Base-by-base conservation (phyloP, 1,140 invertebrate species). In the Saccostrea cuccullata region DNA sequence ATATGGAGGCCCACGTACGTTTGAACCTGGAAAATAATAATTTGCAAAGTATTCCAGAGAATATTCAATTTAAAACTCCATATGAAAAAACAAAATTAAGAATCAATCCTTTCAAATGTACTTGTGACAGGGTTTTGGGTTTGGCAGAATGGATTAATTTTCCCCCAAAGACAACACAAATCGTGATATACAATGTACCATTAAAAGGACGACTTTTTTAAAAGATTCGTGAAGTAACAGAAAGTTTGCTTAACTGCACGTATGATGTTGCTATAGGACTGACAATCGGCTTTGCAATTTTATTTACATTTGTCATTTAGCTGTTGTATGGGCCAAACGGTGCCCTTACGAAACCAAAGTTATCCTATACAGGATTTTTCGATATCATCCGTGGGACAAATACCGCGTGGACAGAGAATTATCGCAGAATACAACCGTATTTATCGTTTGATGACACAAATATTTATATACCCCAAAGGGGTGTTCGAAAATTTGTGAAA, bases 281-380 rank as follows among this genome's bases (percentile, higher is more conserved):
- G n/a, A 86, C 89, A 8, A 55, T 89, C 8, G 89, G 86, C 13
- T 89, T 89, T 67, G 86, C 86, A 15, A 36, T 89, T 12, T 73
- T 89, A 0, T 8, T 89, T 0, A 40, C 85, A 12, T 20, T 89
- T 8, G 89, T 89, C 20, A 20, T 87, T 2, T 87, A 9, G 58
- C 83, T n/a, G 84, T 89, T 36, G n/a, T 89, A 0, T 89, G 89
- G 89, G 84, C 89, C 5, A 89, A 89, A 47, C 58, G 70, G n/a
- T 89, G 89, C 82, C 89, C 89, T 2, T 89, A 89, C 55, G 89
- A 89, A 82, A 89, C 89, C 9, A 89, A 89, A 64, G 89, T 89
- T n/a, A 47, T 89, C 1, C 13, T 87, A 9, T 89, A 73, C 56
- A 85, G 77, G 55, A 82, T 87, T 40, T 85, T 85, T 47, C 55